Percentiles rank a stretch among this genome's conserved stretches.
Conservation (phyloP, 2,113 vertebrate genomes). For the Cottus gobio region DNA sequence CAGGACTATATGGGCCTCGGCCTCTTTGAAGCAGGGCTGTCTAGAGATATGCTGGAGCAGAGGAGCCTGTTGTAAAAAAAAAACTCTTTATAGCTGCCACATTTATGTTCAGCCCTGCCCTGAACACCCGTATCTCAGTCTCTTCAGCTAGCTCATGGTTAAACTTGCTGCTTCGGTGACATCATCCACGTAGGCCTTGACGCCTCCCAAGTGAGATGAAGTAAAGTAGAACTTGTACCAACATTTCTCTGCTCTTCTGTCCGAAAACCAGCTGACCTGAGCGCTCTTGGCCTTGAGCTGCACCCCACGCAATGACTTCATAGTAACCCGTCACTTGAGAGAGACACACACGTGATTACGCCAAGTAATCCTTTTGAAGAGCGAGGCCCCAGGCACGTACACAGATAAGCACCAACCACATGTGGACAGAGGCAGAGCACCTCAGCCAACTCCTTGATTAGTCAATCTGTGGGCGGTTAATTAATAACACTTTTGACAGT, state of each 20-base stretch:
- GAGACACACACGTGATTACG: conserved; percentile 27
- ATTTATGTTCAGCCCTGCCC: conserved; percentile 32
- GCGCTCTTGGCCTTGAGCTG: conserved; percentile 50
- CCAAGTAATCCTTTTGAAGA: conserved; percentile 27
- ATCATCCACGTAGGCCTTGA: conserved; percentile 28
- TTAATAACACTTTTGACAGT: neutral
- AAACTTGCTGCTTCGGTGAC: conserved; percentile 27
- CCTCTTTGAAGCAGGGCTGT: conserved; percentile 64
- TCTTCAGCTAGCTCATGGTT: conserved; percentile 31
- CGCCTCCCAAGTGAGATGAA: conserved; percentile 31
- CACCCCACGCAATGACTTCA: conserved; percentile 45
- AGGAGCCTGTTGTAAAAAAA: conserved; percentile 48
- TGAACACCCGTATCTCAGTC: conserved; percentile 3
- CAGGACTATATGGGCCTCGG: conserved; percentile 44
- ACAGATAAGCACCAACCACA: conserved; percentile 50
- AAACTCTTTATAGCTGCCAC: conserved; percentile 56
- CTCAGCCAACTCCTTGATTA: neutral
- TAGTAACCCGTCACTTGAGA: conserved; percentile 57
- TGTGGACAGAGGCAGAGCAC: neutral
- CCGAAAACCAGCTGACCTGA: conserved; percentile 45
- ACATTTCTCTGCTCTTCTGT: conserved; percentile 7
- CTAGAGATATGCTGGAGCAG: conserved; percentile 49
- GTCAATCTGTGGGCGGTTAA: neutral
- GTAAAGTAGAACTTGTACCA: conserved; percentile 12
- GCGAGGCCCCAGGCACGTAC: conserved; percentile 60